Conservation (phyloP, 2,113 vertebrate genomes). For the Elgaria multicarinata region DNA sequence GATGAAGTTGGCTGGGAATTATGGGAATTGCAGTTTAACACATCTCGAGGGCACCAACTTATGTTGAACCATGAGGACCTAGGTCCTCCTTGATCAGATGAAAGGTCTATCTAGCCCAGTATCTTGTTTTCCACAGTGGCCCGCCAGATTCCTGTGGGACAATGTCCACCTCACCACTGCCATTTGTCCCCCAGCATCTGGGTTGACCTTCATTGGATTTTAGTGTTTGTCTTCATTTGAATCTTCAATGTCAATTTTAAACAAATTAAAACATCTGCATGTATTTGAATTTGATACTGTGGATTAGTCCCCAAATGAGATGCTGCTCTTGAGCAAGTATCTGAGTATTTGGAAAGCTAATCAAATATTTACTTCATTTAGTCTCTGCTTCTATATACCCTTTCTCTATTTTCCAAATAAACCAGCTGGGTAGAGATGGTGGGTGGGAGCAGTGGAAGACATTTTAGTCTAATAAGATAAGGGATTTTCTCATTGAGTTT, state of each 20-base stretch:
- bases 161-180: neutral
- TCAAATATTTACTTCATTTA: constrained; percentile 31
- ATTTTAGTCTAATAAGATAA: neutral
- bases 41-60: too few relatives aligned
- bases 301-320: constrained; percentile 21
- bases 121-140: neutral
- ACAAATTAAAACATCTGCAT: constrained; percentile 15
- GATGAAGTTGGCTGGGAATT: too few relatives aligned
- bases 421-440: neutral
- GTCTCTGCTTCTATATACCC: neutral
- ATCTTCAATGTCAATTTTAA: constrained; percentile 18
- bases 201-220: neutral
- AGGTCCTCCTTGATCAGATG: neutral
- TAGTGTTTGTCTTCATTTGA: neutral
- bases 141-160: neutral
- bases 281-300: constrained; percentile 1
- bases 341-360: constrained; percentile 1
- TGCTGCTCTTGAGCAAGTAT: neutral
- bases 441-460: neutral
- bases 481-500: neutral
- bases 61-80: neutral
- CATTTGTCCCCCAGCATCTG: neutral
- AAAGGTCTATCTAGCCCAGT: neutral
- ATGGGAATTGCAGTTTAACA: too few relatives aligned
- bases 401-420: neutral